Conservation (phyloP, 2,888 invertebrate genomes). For the Hemaris fuciformis region DNA sequence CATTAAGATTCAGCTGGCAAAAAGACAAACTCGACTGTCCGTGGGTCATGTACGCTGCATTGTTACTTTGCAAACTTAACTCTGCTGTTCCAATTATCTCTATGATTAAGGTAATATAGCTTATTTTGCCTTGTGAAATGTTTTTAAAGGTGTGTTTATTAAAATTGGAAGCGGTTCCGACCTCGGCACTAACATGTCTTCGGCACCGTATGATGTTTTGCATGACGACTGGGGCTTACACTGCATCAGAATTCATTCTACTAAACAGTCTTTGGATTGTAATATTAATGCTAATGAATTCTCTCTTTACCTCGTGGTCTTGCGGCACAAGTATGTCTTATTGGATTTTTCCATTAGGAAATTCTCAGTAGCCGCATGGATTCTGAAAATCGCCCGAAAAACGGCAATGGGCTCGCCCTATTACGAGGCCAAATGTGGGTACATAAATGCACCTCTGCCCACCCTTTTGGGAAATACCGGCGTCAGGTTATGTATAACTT, state of each 20-base stretch:
- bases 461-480: too few species aligned
- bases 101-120: background rate
- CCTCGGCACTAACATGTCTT: background rate
- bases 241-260: background rate
- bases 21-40: background rate
- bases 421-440: too few species aligned
- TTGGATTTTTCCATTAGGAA: too few species aligned
- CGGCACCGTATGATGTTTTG: background rate
- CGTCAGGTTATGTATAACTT: too few species aligned
- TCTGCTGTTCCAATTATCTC: background rate
- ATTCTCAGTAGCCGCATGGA: too few species aligned
- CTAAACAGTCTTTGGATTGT: background rate
- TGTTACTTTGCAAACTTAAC: background rate
- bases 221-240: background rate
- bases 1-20: slow-evolving; percentile 2
- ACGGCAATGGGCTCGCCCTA: too few species aligned
- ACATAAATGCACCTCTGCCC: too few species aligned
- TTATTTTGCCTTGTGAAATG: background rate
- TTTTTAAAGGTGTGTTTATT: background rate
- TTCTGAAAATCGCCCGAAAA: too few species aligned
- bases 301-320: too few species aligned
- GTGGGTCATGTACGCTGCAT: background rate
- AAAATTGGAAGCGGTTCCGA: background rate
- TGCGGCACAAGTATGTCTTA: too few species aligned
- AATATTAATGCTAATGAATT: too few species aligned